These are phyloP conservation scores for Eulemur macaco DNA, from an alignment of 2,113 vertebrate genomes.

Conservation along the genomic window DNA sequence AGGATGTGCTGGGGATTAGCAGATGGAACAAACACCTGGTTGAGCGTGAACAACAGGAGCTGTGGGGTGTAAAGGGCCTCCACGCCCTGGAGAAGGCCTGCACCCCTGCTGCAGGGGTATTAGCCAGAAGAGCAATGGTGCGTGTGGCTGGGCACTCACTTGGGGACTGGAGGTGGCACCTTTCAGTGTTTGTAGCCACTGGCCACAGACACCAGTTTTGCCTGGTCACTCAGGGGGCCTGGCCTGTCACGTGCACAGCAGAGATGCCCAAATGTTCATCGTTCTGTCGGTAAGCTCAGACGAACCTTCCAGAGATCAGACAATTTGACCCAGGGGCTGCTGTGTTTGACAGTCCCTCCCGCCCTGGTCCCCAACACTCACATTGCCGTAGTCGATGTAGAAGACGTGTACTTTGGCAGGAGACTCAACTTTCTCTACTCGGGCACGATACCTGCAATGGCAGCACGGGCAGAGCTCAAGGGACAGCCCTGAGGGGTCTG, in stretches of 20 bases:
- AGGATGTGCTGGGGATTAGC: neutral
- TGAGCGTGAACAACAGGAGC: neutral
- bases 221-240: neutral
- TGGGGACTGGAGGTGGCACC: neutral
- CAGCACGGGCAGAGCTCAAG: slow-evolving; percentile 15
- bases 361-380: slow-evolving; percentile 83
- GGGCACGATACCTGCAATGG: slow-evolving; percentile 92
- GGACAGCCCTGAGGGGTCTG: neutral
- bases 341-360: too few species aligned
- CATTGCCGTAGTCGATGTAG: slow-evolving; percentile 98
- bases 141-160: neutral
- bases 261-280: too few species aligned
- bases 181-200: neutral
- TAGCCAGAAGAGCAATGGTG: neutral
- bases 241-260: neutral
- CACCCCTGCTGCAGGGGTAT: neutral
- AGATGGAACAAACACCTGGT: neutral
- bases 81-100: accelerated
- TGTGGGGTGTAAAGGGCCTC: accelerated
- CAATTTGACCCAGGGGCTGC: neutral
- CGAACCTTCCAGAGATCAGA: neutral
- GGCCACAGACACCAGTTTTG: neutral
- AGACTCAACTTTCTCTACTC: slow-evolving; percentile 95
- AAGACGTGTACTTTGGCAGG: slow-evolving; percentile 93
- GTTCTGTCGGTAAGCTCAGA: neutral